phyloP scores from a whole-genome alignment of 2,113 vertebrate species.

The Percina caprodes region DNA sequence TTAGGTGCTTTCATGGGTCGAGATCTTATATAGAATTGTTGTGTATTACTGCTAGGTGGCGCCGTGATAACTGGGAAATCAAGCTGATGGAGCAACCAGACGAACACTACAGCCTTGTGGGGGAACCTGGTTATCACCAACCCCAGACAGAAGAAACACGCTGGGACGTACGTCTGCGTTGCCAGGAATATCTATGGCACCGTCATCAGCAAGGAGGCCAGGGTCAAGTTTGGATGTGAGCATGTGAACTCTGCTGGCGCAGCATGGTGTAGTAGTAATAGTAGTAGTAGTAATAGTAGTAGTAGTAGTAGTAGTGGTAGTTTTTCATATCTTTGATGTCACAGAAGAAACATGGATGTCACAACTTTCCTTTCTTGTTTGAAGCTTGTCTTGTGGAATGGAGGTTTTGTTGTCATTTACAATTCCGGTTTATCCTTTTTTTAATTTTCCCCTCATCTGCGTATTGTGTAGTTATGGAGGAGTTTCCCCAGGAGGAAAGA shows the following conservation, averaged over 20 bases:
- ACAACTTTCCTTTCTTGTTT: not conserved
- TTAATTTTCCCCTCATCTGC: not conserved
- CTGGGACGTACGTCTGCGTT: conserved; percentile 92
- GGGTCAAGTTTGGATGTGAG: conserved; percentile 96
- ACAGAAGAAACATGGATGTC: not conserved
- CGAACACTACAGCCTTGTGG: conserved; percentile 94
- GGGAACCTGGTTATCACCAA: conserved; percentile 96
- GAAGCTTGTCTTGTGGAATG: not conserved
- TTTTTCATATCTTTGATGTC: not conserved
- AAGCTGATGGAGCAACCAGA: conserved; percentile 90
- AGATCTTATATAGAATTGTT: not conserved
- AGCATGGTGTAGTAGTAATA: too few species aligned
- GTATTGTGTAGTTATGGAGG: conserved; percentile 87
- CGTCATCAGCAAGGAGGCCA: conserved; percentile 94
- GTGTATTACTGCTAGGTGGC: conserved; percentile 86
- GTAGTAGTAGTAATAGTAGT: too few species aligned
- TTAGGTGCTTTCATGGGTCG: not conserved
- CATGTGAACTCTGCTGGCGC: not conserved
- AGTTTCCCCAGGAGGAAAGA: conserved; percentile 93
- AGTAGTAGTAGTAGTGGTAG: too few species aligned
- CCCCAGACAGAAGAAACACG: conserved; percentile 91
- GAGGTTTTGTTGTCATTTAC: not conserved
- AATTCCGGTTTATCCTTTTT: not conserved
- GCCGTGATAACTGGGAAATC: conserved; percentile 94
- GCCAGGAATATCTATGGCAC: conserved; percentile 93